phyloP scores from a whole-genome alignment of 2,797 vertebrate species.

The Alosa sapidissima region DNA sequence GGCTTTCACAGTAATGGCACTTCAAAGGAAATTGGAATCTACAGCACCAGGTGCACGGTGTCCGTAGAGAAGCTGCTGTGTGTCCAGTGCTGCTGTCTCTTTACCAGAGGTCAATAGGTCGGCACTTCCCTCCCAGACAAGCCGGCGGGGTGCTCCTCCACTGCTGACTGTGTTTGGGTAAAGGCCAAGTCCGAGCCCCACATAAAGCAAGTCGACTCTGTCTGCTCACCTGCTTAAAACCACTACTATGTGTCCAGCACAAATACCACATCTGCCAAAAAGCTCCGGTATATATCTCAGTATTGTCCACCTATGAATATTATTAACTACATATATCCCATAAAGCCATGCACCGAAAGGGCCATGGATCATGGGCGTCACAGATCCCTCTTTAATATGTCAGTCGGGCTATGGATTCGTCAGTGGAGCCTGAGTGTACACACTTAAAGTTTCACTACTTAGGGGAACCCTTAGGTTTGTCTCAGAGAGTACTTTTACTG shows the following conservation, averaged over 20 bases:
- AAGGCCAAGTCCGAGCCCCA: background rate
- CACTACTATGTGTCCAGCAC: background rate
- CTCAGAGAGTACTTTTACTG: background rate
- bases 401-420: background rate
- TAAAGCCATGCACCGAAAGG: background rate
- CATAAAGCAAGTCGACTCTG: background rate
- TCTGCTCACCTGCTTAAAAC: background rate
- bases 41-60: too few relatives aligned
- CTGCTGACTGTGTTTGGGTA: background rate
- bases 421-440: background rate
- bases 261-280: background rate
- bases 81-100: background rate
- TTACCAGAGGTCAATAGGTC: background rate
- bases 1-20: too few relatives aligned
- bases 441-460: too few relatives aligned
- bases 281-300: background rate
- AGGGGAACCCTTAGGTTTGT: background rate
- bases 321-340: slow-evolving; percentile 1
- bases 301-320: background rate
- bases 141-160: too few relatives aligned
- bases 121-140: background rate
- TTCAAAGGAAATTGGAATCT: too few relatives aligned
- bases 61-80: too few relatives aligned
- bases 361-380: too few relatives aligned
- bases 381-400: too few relatives aligned